Evolutionary conservation across 2,888 invertebrate genomes (phyloP), one percentile per base, ranked within the genome.

Genomic region (Philopedon plagiatum): DNA sequence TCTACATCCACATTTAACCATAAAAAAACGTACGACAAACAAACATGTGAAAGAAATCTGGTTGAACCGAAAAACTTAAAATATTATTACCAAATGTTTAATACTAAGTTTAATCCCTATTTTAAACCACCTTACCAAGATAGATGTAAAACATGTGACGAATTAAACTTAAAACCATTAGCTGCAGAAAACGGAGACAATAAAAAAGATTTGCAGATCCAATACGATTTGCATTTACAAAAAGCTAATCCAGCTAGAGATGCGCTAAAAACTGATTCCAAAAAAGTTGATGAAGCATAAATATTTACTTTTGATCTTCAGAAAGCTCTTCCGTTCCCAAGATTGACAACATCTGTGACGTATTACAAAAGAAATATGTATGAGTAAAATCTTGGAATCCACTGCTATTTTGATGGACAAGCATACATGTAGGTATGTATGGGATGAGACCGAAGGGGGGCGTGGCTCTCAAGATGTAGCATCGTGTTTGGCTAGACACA

Each of bases 361-460:
- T n/a, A n/a, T n/a, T n/a, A n/a, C n/a, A n/a, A n/a, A n/a, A n/a
- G n/a, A n/a, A n/a, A n/a, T n/a, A n/a, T n/a, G n/a, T n/a, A n/a
- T n/a, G n/a, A n/a, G n/a, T n/a, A n/a, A n/a, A n/a, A n/a, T n/a
- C n/a, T n/a, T n/a, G n/a, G n/a, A n/a, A n/a, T n/a, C n/a, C 29
- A 62, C 44, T 62, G 19, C 29, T 18, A 13, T 15, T 46, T 46
- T 62, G 49, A 39, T 13, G 23, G 15, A 23, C 21, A 46, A 34
- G 46, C 26, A 26, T 62, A 39, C 44, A 46, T 62, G 62, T 62
- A 62, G n/a, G n/a, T n/a, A n/a, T 23, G 15, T 62, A 32, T 62
- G 49, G 29, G 62, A 62, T 62, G 46, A 62, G 29, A 62, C 23
- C 2, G 62, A 62, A 46, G 62, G 46, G 26, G 62, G 37, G 13